Conservation (phyloP, 1,140 invertebrate species). For the Hycleus cichorii region DNA sequence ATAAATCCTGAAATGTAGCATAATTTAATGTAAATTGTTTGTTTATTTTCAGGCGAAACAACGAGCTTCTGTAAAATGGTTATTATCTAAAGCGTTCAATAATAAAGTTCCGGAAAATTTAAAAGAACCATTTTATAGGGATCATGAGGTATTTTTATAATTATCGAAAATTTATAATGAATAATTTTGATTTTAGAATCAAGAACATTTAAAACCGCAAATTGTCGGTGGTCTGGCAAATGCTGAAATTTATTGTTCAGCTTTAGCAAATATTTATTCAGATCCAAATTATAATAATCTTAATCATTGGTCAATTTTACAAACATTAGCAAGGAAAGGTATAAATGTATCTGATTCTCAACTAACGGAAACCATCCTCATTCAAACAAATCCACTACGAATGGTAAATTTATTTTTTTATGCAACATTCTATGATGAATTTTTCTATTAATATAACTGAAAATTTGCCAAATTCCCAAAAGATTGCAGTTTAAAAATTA, state of each 20-base stretch:
- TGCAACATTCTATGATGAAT: too few relatives aligned
- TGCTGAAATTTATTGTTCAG: conserved; percentile 93
- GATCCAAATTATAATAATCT: conserved; percentile 93
- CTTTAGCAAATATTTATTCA: conserved; percentile 91
- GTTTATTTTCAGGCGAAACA: conserved; percentile 82
- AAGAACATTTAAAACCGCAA: conserved; percentile 88
- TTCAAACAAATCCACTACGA: conserved; percentile 91
- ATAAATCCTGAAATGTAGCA: too few relatives aligned
- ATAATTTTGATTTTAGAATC: conserved; percentile 56
- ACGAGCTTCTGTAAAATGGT: conserved; percentile 94
- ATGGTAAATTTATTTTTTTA: conserved; percentile 56
- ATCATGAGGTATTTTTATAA: conserved; percentile 67
- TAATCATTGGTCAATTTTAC: conserved; percentile 89
- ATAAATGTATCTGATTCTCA: conserved; percentile 79
- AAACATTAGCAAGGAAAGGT: conserved; percentile 86
- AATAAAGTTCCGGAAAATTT: conserved; percentile 91
- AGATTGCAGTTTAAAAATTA: too few relatives aligned
- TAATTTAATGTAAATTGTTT: not conserved
- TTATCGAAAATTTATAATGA: too few relatives aligned
- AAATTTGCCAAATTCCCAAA: too few relatives aligned
- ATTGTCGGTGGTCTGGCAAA: conserved; percentile 87
- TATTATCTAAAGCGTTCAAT: conserved; percentile 93
- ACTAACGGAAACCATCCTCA: conserved; percentile 92
- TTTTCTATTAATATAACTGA: too few relatives aligned
- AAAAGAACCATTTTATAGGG: conserved; percentile 88